phyloP scores from a whole-genome alignment of 2,113 vertebrate genomes.

The Myotis brandtii region DNA sequence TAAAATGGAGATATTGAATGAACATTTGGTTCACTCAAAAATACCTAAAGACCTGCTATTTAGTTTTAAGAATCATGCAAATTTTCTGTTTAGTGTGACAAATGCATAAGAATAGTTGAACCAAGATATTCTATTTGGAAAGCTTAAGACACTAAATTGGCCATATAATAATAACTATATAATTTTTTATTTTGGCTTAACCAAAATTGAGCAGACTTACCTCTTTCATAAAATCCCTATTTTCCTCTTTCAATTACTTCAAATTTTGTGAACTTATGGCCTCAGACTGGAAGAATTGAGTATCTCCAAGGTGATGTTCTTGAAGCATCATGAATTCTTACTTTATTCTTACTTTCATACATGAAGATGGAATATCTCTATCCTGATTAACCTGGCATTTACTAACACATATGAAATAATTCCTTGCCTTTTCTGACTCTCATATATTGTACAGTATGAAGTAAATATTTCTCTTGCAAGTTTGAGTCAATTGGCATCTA shows the following conservation, averaged over 20 bases:
- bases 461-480: background rate
- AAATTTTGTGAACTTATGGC: background rate
- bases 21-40: background rate
- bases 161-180: background rate
- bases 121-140: background rate
- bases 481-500: background rate
- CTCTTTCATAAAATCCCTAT: background rate
- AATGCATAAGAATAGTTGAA: background rate
- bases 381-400: background rate
- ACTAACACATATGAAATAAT: background rate
- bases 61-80: background rate
- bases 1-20: background rate
- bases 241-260: background rate
- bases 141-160: background rate
- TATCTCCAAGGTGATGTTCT: background rate
- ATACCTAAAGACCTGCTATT: background rate
- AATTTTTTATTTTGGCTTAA: background rate
- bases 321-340: background rate
- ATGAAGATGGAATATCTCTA: background rate
- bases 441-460: background rate
- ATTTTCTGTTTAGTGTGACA: background rate
- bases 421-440: background rate
- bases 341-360: background rate
- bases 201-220: background rate
- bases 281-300: background rate